Evolutionary conservation across 2,797 vertebrate species (phyloP), one percentile per base, ranked within the genome.

Genomic region (Artibeus jamaicensis): DNA sequence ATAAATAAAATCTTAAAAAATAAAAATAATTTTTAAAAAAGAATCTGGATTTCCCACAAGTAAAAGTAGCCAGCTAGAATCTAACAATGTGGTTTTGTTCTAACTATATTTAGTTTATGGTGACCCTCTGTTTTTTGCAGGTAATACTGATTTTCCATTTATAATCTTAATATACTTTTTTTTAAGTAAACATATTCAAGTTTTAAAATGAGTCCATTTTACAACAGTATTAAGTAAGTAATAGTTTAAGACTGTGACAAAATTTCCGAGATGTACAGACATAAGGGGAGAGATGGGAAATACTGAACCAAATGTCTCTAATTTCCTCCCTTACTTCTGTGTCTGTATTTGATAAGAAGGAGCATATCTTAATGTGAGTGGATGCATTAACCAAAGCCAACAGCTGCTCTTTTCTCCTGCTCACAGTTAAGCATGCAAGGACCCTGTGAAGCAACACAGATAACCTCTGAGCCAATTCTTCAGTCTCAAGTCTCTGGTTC

Each of bases 161-260:
- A 18, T 91, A 87, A 44, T 89, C 46, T 46, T 88, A 73, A 67
- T 59, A 14, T 70, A 11, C 57, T 91, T 92, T 86, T 46, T 92
- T 92, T 79, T 48, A 83, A 87, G 46, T 76, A 79, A 89, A 86
- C 71, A 39, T 26, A 48, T 48, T 84, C 26, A 74, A 32, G 50
- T 68, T 78, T 73, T 16, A 48, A 67, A 53, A 88, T 68, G 59
- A 89, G 32, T 83, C 42, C 24, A 26, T 78, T 81, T 94, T 93
- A 74, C 93, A 86, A 32, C 26, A 68, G 10, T 29, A 18, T 37
- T 77, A 62, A 89, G 22, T 79, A 94, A 86, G 73, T 50, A 77
- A 24, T 59, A 82, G 29, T 83, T 93, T 6, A 74, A 37, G 48
- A 53, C 24, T 53, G 34, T 18, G 48, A 48, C 42, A 19, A 12